phyloP scores from a whole-genome alignment of 2,888 invertebrate species.

The Patella caerulea region DNA sequence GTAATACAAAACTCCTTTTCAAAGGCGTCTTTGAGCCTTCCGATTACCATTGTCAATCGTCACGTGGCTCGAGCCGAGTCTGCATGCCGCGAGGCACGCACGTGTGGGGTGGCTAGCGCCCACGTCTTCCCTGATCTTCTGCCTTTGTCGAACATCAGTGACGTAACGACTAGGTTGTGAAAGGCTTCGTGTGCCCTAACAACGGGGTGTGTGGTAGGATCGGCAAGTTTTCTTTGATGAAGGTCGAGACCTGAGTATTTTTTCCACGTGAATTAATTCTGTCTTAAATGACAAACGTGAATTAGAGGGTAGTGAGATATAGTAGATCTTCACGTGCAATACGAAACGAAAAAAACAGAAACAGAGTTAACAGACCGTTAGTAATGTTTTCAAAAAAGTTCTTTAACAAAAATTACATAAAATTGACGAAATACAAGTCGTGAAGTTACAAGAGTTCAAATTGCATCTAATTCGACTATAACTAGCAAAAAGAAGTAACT shows the following conservation, averaged over 20 bases:
- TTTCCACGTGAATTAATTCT: not conserved
- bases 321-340: not conserved
- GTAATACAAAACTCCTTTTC: not conserved
- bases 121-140: not conserved
- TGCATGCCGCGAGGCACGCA: conserved; percentile 8
- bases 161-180: no score
- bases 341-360: not conserved
- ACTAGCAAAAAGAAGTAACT: no score
- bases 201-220: no score
- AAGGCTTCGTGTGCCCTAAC: no score
- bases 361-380: not conserved
- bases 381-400: not conserved
- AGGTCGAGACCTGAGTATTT: not conserved
- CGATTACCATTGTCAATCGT: not conserved
- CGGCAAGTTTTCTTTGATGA: not conserved
- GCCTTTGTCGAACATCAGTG: no score
- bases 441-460: no score
- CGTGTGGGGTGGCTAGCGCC: not conserved
- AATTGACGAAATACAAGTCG: no score
- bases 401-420: no score
- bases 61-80: not conserved
- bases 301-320: not conserved
- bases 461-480: no score
- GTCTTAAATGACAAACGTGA: not conserved
- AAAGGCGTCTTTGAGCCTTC: not conserved